Percentiles rank a stretch among this genome's conserved stretches.
These are phyloP conservation scores for Gobiocypris rarus DNA, from an alignment of 2,113 vertebrate genomes.

Conservation along the genomic window DNA sequence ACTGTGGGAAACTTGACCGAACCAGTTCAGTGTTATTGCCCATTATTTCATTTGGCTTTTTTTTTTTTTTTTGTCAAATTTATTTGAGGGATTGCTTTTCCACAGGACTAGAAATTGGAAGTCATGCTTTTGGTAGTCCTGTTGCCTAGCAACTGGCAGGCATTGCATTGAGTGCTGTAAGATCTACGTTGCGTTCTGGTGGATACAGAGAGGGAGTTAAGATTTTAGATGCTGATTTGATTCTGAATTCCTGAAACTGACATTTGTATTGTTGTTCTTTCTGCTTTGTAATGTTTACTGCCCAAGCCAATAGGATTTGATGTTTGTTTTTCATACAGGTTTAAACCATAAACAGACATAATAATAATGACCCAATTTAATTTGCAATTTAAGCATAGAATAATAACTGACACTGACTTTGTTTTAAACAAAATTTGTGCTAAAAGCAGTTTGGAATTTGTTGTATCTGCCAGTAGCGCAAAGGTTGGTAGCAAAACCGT, in stretches of 20 bases:
- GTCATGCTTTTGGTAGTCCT: conserved; percentile 48
- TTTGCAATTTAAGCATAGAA: background rate
- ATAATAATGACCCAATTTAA: background rate
- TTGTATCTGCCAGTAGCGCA: background rate
- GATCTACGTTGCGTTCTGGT: background rate
- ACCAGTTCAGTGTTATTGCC: background rate
- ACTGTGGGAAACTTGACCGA: background rate
- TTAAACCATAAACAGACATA: background rate
- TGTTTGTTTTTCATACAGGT: background rate
- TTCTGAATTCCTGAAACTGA: background rate
- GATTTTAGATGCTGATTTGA: conserved; percentile 11
- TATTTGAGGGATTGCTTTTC: conserved; percentile 34
- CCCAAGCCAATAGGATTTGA: background rate
- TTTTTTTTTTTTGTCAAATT: background rate
- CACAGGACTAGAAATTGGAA: conserved; percentile 34
- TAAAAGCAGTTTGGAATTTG: background rate
- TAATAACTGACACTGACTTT: background rate
- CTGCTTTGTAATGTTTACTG: background rate
- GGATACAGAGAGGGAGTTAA: background rate
- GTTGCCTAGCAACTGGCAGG: conserved; percentile 63
- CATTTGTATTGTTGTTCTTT: conserved; percentile 4
- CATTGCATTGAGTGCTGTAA: conserved; percentile 45
- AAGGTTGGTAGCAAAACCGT: background rate
- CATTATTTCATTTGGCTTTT: background rate
- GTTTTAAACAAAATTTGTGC: background rate